A percentile compares a stretch with the other conserved stretches of the same genome.
phyloP scores from a whole-genome alignment of 2,113 vertebrate species.

The Redunca redunca region DNA sequence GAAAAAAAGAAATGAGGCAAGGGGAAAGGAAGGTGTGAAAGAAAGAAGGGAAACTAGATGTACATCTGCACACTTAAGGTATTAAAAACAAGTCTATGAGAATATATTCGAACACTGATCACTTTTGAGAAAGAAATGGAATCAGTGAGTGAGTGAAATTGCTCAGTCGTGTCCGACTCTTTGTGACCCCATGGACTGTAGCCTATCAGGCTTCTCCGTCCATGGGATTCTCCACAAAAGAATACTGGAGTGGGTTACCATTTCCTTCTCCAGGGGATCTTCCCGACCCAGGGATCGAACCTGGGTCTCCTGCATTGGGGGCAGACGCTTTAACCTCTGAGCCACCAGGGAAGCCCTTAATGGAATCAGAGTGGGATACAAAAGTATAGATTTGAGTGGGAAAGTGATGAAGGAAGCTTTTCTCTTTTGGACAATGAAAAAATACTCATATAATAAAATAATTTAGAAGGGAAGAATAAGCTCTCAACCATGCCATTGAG shows the following conservation, averaged over 20 bases:
- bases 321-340: too few species aligned
- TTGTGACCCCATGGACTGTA: too few species aligned
- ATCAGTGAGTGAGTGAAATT: background rate
- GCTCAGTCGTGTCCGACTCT: too few species aligned
- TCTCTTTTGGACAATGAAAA: background rate
- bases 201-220: too few species aligned
- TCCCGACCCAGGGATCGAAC: too few species aligned
- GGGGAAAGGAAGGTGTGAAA: background rate
- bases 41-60: background rate
- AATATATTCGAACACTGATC: background rate
- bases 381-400: background rate
- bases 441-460: background rate
- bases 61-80: background rate
- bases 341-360: background rate
- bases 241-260: too few species aligned
- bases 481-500: background rate
- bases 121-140: slow-evolving; percentile 3
- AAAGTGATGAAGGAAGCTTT: background rate
- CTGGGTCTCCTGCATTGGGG: too few species aligned
- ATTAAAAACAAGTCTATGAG: background rate
- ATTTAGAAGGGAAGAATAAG: background rate
- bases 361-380: background rate
- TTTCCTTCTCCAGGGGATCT: too few species aligned
- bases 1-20: background rate
- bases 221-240: too few species aligned